Percentiles rank a stretch among this genome's conserved stretches.
These are phyloP conservation scores for Schizopygopsis pylzovi DNA, from an alignment of 2,797 vertebrate genomes.

Conservation along the genomic window DNA sequence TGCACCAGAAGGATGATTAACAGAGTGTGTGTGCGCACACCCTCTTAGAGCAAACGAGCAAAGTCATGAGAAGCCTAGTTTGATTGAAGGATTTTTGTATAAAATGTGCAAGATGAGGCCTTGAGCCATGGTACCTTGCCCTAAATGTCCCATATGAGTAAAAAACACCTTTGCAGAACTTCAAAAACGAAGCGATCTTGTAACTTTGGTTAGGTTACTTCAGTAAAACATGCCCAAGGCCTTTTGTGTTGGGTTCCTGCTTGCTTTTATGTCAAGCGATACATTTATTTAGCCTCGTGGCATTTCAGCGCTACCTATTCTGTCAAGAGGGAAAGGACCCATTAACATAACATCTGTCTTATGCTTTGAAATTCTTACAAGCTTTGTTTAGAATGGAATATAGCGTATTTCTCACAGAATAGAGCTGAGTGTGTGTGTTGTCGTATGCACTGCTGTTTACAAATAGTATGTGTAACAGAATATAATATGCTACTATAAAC, in stretches of 20 bases:
- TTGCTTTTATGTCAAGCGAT: conserved; percentile 41
- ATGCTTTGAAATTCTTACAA: neutral
- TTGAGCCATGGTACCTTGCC: conserved; percentile 11
- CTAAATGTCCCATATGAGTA: conserved; percentile 6
- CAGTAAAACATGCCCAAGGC: conserved; percentile 24
- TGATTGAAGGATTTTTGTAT: conserved; percentile 34
- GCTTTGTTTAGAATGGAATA: neutral
- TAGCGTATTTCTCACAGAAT: neutral
- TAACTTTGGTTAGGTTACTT: neutral
- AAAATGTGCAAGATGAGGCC: conserved; percentile 37
- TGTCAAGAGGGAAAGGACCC: conserved; percentile 34
- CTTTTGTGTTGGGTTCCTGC: conserved; percentile 22
- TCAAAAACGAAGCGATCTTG: conserved; percentile 17
- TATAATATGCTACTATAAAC: neutral
- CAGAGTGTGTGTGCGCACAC: conserved; percentile 25
- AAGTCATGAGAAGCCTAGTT: conserved; percentile 41
- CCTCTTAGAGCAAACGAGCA: conserved; percentile 18
- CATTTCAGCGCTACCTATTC: conserved; percentile 27
- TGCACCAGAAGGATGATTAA: conserved; percentile 44
- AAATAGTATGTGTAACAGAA: neutral
- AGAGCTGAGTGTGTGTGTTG: neutral
- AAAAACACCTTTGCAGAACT: neutral
- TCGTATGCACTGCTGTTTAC: neutral
- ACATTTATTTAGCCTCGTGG: conserved; percentile 50
- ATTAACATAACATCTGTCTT: conserved; percentile 48